Base-by-base conservation (phyloP, 2,113 vertebrate species). In the Callipepla squamata region DNA sequence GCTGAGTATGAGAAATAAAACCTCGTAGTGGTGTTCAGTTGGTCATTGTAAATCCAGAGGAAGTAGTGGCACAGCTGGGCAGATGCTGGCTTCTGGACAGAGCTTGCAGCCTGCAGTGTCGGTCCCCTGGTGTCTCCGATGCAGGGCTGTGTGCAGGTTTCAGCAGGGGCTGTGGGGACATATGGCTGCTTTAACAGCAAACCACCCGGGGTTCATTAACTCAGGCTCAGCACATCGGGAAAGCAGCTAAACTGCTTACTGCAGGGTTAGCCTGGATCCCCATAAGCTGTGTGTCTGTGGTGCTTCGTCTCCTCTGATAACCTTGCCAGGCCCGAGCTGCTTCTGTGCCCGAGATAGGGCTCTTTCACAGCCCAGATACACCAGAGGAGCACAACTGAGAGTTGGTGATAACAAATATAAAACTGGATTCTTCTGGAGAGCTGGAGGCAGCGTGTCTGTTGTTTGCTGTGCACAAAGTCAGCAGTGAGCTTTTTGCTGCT, bases 161-260 rank as follows among this genome's bases (percentile, higher is more conserved):
- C 30, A 32, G 17, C 53, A 77, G 13, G 58, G 48, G 65, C 80
- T 78, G 84, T 50, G 58, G 69, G 4, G 23, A 53, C 87, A 81
- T 90, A 48, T 5, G 81, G 53, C 85, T 90, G 51, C 50, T 32
- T 28, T 62, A 80, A 53, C 72, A 93, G 50, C 20, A 85, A 89
- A 25, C 26, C 11, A 4, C 38, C 63, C 65, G 63, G 12, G 61
- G 34, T 53, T 81, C 68, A 12, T 83, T 74, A 94, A 62, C 85
- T 83, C n/a, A 1, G 94, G 85, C 93, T 94, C 72, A 91, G 85
- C 34, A 8, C 2, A 1, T 57, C 83, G 58, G 26, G 85, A 90
- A 91, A 93, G 82, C 88, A 90, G 94, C 92, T 96, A 80, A 95
- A 87, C 90, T 83, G 2, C 96, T 95, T 91, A 73, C 82, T 74